Conservation (phyloP, 2,113 vertebrate species). For the Electrona antarctica region DNA sequence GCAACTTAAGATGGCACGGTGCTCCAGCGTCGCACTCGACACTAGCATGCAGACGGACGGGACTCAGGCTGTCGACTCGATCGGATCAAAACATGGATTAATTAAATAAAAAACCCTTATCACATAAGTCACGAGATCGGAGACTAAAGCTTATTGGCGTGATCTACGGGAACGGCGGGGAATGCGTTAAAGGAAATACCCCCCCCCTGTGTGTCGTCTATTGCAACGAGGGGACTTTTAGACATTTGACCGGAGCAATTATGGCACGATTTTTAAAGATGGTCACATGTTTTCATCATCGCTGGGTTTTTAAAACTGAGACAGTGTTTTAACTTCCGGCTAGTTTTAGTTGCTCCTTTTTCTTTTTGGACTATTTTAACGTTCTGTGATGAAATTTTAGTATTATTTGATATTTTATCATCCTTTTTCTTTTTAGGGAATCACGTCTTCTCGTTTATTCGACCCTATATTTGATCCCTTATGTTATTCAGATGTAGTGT, state of each 20-base stretch:
- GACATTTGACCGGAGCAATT: constrained; percentile 41
- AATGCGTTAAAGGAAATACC: too few species aligned
- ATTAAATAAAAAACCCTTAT: too few species aligned
- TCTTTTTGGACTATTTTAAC: constrained; percentile 57
- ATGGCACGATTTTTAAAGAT: constrained; percentile 3
- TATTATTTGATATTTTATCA: constrained; percentile 66
- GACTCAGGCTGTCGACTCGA: too few species aligned
- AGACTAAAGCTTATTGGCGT: too few species aligned
- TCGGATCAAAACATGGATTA: too few species aligned
- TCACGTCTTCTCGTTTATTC: constrained; percentile 33
- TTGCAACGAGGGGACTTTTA: constrained; percentile 48
- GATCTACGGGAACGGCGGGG: too few species aligned
- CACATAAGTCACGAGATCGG: too few species aligned
- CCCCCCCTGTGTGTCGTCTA: constrained; percentile 6
- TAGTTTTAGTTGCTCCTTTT: constrained; percentile 49
- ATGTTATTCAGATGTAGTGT: constrained; percentile 38
- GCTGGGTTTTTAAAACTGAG: constrained; percentile 59
- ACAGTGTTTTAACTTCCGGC: constrained; percentile 48
- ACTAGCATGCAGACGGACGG: too few species aligned
- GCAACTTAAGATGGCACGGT: too few species aligned
- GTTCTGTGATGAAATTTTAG: constrained; percentile 49
- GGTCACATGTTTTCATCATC: constrained; percentile 53
- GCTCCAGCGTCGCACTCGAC: too few species aligned
- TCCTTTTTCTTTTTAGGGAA: constrained; percentile 29
- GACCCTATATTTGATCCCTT: constrained; percentile 45